Evolutionary conservation across 2,888 invertebrate genomes (phyloP).

Genomic region (Nowickia ferox): DNA sequence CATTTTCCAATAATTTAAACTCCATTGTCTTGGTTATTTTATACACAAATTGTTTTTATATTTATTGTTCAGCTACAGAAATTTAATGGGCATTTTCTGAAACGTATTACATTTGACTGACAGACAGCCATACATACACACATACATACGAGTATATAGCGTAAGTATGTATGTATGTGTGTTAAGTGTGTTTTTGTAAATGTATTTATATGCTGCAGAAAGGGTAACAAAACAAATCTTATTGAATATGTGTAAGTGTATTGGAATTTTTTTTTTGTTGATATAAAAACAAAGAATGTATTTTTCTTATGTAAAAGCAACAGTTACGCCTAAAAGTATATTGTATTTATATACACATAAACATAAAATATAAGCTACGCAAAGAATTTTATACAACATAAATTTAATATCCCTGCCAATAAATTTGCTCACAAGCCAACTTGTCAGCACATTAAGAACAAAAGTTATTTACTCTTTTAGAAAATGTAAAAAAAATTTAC

Average conservation of each 20-base stretch:
- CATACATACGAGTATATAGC: neutral
- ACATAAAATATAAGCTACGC: constrained; percentile 13
- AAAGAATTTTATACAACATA: constrained; percentile 51
- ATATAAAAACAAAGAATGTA: neutral
- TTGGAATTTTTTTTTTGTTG: neutral
- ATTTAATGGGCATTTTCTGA: constrained; percentile 65
- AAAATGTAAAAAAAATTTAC: constrained; percentile 30
- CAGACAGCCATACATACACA: neutral
- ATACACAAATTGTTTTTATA: constrained; percentile 49
- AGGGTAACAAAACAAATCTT: neutral
- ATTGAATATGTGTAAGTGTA: constrained; percentile 1
- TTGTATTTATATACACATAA: constrained; percentile 19
- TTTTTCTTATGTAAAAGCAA: constrained; percentile 51
- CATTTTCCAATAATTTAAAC: constrained; percentile 21
- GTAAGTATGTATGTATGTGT: neutral
- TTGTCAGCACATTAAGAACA: constrained; percentile 69
- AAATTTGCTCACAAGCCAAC: constrained; percentile 69
- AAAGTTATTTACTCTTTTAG: constrained; percentile 57
- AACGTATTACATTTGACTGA: constrained; percentile 51
- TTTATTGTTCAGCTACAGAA: constrained; percentile 41
- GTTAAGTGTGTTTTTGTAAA: neutral
- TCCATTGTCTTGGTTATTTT: constrained; percentile 30
- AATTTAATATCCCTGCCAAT: constrained; percentile 70
- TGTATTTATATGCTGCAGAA: neutral
- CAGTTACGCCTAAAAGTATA: constrained; percentile 70